Evolutionary conservation across 1,140 invertebrate genomes (phyloP).

Genomic region (Drosophila quadrilineata): DNA sequence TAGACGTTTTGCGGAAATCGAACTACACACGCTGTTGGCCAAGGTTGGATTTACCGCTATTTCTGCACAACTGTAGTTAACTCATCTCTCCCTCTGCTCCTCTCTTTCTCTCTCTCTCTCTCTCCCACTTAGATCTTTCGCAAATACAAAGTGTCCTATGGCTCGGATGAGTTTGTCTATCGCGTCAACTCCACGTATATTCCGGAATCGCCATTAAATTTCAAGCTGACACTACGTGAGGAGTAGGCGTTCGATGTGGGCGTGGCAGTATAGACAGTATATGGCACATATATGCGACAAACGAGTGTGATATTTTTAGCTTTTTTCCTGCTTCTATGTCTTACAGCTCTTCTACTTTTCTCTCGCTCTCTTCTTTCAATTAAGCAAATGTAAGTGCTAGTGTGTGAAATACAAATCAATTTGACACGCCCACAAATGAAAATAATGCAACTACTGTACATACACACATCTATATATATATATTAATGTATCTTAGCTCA

Average conservation of each 20-base stretch:
- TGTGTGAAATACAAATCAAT: slow-evolving; percentile 31
- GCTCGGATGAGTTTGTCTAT: slow-evolving; percentile 85
- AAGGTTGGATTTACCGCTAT: too few species aligned
- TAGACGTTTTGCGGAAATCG: slow-evolving; percentile 90
- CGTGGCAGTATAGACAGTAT: too few species aligned
- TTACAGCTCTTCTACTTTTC: slow-evolving; percentile 19
- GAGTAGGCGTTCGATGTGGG: slow-evolving; percentile 34
- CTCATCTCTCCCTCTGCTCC: too few species aligned
- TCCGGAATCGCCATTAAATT: slow-evolving; percentile 86
- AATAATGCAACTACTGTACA: too few species aligned
- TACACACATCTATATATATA: slow-evolving; percentile 2
- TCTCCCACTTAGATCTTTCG: slow-evolving; percentile 84
- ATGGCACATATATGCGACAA: slow-evolving; percentile 27
- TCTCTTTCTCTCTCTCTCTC: not conserved
- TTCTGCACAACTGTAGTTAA: too few species aligned
- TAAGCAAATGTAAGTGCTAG: slow-evolving; percentile 68
- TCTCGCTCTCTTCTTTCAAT: slow-evolving; percentile 45
- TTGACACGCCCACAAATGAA: too few species aligned
- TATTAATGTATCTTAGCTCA: slow-evolving; percentile 22
- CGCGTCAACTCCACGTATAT: slow-evolving; percentile 88
- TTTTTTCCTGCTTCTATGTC: not conserved
- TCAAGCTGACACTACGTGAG: slow-evolving; percentile 82
- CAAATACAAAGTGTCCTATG: slow-evolving; percentile 86
- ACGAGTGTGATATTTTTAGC: slow-evolving; percentile 65
- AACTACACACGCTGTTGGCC: slow-evolving; percentile 88